Evolutionary conservation across 2,797 vertebrate species (phyloP).

Genomic region (Typhlichthys eigenmanni): DNA sequence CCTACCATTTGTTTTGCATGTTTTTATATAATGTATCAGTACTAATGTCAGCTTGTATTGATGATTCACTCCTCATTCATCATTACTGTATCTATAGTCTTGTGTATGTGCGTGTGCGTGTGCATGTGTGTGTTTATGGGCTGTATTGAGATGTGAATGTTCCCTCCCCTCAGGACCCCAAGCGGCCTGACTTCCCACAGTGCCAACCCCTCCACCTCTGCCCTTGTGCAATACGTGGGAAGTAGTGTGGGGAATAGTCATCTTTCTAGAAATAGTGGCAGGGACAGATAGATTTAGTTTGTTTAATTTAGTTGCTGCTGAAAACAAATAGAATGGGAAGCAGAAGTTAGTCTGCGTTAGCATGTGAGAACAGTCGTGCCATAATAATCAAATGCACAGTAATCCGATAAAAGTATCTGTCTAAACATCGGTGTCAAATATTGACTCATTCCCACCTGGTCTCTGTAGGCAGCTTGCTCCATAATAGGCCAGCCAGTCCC

Average conservation of each 20-base stretch:
- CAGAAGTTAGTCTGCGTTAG: constrained; percentile 47
- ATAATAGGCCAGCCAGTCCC: constrained; percentile 30
- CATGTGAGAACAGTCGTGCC: constrained; percentile 45
- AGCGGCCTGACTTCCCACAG: constrained; percentile 44
- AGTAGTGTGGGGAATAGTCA: constrained; percentile 15
- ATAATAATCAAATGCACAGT: constrained; percentile 10
- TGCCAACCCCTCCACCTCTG: constrained; percentile 5
- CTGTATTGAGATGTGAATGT: constrained; percentile 18
- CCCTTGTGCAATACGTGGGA: constrained; percentile 30
- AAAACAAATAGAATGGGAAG: constrained; percentile 17
- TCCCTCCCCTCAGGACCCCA: constrained; percentile 12
- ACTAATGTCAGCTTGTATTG: no score
- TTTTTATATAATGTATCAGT: no score
- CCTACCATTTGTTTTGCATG: constrained; percentile 3
- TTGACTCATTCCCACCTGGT: constrained; percentile 63
- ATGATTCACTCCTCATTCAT: no score
- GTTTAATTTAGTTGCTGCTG: constrained; percentile 34
- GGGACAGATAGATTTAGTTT: constrained; percentile 5
- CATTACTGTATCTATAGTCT: no score
- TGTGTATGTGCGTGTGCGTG: no score
- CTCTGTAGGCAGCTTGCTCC: constrained; percentile 11
- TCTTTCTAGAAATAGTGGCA: constrained; percentile 25
- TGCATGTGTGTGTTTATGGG: constrained; percentile 47
- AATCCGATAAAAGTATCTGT: constrained; percentile 36
- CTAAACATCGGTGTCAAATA: constrained; percentile 30